Evolutionary conservation across 2,888 invertebrate genomes (phyloP).

Genomic region (Sipunculus nudus): DNA sequence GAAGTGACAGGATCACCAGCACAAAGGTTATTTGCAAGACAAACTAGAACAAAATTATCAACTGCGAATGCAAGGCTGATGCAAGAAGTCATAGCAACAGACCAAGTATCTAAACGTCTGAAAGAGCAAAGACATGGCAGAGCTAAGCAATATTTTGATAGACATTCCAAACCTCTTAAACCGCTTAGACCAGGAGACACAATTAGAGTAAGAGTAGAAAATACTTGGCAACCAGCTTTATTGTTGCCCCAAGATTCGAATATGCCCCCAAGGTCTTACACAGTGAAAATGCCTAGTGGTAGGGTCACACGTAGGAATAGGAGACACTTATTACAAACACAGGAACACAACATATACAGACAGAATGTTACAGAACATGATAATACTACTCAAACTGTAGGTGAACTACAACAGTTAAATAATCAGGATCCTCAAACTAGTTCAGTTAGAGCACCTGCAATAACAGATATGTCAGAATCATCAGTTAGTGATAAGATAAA

Average conservation of each 20-base stretch:
- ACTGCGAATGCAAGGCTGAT: background rate
- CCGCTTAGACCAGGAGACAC: background rate
- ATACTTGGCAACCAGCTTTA: background rate
- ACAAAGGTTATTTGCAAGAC: background rate
- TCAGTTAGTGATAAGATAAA: no score
- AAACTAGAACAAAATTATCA: background rate
- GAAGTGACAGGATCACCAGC: conserved; percentile 1
- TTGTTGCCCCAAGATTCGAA: background rate
- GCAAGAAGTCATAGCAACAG: background rate
- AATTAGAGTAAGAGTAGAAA: background rate
- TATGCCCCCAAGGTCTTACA: background rate
- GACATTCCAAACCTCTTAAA: background rate
- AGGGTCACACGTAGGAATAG: background rate
- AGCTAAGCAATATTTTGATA: background rate
- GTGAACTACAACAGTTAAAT: no score
- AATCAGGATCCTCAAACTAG: no score
- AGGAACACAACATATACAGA: no score
- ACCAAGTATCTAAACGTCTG: background rate
- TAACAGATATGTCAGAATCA: no score
- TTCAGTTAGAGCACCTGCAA: no score
- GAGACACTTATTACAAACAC: background rate
- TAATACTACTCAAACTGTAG: no score
- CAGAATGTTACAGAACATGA: no score
- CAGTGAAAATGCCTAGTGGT: background rate
- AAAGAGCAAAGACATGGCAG: background rate